Conservation (phyloP, 2,888 invertebrate species). For the Hirudinaria manillensis region DNA sequence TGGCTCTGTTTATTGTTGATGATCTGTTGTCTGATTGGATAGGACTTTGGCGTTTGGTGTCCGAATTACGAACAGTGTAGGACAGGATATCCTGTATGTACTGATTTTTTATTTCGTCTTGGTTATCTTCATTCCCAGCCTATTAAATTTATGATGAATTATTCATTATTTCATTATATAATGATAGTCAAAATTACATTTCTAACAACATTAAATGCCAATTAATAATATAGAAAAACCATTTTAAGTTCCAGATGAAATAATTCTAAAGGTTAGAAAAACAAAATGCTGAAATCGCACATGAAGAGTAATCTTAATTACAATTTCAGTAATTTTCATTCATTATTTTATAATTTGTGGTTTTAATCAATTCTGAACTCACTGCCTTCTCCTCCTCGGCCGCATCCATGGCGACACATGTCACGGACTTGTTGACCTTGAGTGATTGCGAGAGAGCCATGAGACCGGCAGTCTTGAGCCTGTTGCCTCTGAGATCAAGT, state of each 20-base stretch:
- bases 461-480: constrained; percentile 69
- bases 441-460: constrained; percentile 68
- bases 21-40: neutral
- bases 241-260: too few species aligned
- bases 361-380: neutral
- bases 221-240: too few species aligned
- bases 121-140: constrained; percentile 6
- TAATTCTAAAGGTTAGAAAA: too few species aligned
- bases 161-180: neutral
- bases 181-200: too few species aligned
- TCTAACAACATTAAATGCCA: too few species aligned
- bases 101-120: neutral
- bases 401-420: constrained; percentile 70
- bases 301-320: too few species aligned
- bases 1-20: neutral
- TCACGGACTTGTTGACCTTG: constrained; percentile 71
- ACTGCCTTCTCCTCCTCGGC: neutral
- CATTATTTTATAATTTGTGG: neutral
- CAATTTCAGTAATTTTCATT: too few species aligned
- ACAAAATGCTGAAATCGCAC: too few species aligned
- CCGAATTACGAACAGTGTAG: neutral
- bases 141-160: neutral
- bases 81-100: constrained; percentile 7
- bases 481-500: constrained; percentile 79
- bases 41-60: neutral